phyloP scores from a whole-genome alignment of 2,113 vertebrate genomes.

The Hyaena hyaena region DNA sequence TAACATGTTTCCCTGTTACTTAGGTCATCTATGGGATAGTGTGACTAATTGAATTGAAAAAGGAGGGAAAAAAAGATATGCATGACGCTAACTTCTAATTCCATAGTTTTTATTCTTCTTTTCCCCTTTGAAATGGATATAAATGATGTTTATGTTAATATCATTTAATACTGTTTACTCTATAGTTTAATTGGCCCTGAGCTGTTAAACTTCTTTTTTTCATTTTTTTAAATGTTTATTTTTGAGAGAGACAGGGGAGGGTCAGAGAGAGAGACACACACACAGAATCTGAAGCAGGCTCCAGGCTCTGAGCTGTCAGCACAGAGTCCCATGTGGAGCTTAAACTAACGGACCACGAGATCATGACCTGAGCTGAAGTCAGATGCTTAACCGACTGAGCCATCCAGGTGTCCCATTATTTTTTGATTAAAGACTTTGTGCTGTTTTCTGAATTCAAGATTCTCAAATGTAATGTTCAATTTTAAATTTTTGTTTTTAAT shows the following conservation, averaged over 20 bases:
- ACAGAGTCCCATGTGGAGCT: too few relatives aligned
- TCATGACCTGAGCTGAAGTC: too few relatives aligned
- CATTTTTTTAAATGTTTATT: background rate
- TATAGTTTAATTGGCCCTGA: background rate
- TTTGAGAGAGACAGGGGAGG: too few relatives aligned
- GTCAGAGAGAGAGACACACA: too few relatives aligned
- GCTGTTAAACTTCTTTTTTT: background rate
- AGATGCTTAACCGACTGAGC: too few relatives aligned
- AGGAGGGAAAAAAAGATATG: background rate
- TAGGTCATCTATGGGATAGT: background rate
- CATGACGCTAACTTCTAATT: background rate
- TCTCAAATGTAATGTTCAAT: background rate
- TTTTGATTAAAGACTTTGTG: conserved; percentile 20
- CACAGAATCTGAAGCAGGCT: too few relatives aligned
- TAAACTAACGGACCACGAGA: too few relatives aligned
- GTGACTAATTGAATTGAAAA: background rate
- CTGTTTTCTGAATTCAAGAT: conserved; percentile 39
- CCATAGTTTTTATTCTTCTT: background rate
- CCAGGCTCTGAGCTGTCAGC: too few relatives aligned
- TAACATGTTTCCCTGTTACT: conserved; percentile 34
- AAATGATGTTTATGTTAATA: background rate
- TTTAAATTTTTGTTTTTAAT: background rate
- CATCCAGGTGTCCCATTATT: background rate
- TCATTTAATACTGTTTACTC: background rate
- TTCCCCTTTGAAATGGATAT: conserved; percentile 27